Conservation (phyloP, 2,888 invertebrate genomes). For the Drosophila anceps region DNA sequence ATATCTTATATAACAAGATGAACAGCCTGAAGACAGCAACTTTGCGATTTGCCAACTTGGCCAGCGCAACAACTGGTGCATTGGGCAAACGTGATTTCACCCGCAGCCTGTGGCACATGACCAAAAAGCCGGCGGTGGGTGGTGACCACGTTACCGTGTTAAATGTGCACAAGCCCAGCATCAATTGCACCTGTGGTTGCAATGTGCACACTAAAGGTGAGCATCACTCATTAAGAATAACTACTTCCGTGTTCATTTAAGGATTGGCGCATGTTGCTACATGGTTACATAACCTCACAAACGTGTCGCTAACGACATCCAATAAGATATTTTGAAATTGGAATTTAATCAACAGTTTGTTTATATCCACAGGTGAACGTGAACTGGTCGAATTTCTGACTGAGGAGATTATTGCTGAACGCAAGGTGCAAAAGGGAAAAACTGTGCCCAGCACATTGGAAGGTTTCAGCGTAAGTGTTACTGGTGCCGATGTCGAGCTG, state of each 20-base stretch:
- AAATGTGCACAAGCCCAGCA: constrained; percentile 87
- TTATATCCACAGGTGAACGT: constrained; percentile 89
- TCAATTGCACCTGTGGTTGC: constrained; percentile 90
- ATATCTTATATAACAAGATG: constrained; percentile 87
- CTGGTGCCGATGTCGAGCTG: constrained; percentile 94
- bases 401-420: constrained; percentile 97
- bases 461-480: constrained; percentile 92
- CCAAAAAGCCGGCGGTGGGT: constrained; percentile 83
- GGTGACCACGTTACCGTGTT: constrained; percentile 82
- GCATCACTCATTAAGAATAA: constrained; percentile 1
- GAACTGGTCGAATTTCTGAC: constrained; percentile 96
- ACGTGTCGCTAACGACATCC: constrained; percentile 41
- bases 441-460: constrained; percentile 91
- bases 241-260: not conserved
- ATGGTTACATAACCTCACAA: constrained; percentile 83
- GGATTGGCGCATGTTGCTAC: constrained; percentile 2
- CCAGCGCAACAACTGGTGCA: constrained; percentile 66
- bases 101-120: constrained; percentile 91
- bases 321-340: constrained; percentile 7
- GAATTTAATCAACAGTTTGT: constrained; percentile 24
- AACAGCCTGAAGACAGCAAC: constrained; percentile 89
- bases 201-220: constrained; percentile 92
- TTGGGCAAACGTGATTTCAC: constrained; percentile 88
- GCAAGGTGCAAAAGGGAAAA: constrained; percentile 92
- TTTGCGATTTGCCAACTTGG: constrained; percentile 86